Percentiles rank a stretch among this genome's conserved stretches.
These are phyloP conservation scores for Theristicus caerulescens DNA, from an alignment of 2,113 vertebrate species.

Conservation along the genomic window DNA sequence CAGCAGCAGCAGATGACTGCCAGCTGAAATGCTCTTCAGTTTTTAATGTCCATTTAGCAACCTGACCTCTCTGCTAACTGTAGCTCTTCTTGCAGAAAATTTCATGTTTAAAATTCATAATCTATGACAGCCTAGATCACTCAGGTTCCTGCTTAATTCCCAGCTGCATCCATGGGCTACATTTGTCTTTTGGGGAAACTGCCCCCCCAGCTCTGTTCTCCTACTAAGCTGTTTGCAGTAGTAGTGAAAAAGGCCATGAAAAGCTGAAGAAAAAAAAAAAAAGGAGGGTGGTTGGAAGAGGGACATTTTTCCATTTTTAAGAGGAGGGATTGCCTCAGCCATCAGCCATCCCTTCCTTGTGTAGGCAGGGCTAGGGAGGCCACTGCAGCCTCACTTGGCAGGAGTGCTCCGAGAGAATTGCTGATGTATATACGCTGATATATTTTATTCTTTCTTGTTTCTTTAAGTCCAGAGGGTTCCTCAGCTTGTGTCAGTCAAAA, in stretches of 20 bases:
- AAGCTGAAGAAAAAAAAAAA: background rate
- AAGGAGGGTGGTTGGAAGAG: background rate
- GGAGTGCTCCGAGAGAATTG: background rate
- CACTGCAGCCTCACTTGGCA: background rate
- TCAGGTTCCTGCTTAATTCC: background rate
- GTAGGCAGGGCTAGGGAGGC: background rate
- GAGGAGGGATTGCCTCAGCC: background rate
- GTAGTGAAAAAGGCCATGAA: background rate
- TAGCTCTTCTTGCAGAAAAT: background rate
- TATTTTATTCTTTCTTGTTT: background rate
- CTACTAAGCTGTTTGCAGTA: background rate
- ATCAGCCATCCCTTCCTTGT: background rate
- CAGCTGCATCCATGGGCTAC: accelerated
- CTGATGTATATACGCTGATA: background rate
- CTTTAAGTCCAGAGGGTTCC: background rate
- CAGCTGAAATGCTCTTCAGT: background rate
- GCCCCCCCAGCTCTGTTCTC: background rate
- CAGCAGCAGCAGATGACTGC: background rate
- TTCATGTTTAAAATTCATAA: background rate
- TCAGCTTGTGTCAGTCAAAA: background rate
- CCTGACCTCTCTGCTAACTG: background rate
- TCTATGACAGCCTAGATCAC: background rate
- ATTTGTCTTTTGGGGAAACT: background rate
- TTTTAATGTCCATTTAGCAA: background rate
- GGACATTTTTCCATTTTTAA: background rate